phyloP scores from a whole-genome alignment of 2,113 vertebrate species.

The Tapirus terrestris region DNA sequence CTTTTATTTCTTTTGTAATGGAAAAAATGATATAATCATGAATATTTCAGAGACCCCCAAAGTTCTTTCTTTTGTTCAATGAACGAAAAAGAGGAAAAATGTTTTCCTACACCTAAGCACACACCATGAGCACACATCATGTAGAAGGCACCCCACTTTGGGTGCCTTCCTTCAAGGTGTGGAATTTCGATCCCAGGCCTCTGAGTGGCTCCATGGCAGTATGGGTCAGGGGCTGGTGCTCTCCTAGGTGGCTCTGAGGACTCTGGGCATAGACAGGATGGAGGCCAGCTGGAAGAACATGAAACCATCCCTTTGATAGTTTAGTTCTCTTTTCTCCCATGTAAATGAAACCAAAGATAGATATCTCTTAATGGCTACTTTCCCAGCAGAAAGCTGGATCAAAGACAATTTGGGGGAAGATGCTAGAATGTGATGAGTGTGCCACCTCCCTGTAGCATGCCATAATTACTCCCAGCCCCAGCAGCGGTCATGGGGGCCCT shows the following conservation, averaged over 20 bases:
- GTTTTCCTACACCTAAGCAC: background rate
- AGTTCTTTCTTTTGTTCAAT: background rate
- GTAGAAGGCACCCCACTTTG: background rate
- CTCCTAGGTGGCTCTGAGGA: background rate
- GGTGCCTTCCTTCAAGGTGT: background rate
- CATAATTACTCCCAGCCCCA: conserved; percentile 62
- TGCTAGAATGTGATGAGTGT: background rate
- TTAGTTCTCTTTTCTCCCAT: conserved; percentile 38
- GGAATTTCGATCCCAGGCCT: too few species aligned
- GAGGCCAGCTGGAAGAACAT: conserved; percentile 7
- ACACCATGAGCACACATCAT: rapidly evolving
- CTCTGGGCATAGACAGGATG: background rate
- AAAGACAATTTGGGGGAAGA: conserved; percentile 57
- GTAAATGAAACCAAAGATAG: conserved; percentile 71
- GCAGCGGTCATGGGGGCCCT: background rate
- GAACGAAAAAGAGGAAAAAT: background rate
- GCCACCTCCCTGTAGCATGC: conserved; percentile 29
- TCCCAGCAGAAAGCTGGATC: conserved; percentile 58
- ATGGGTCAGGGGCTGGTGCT: background rate
- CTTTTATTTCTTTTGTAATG: background rate
- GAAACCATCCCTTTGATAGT: background rate
- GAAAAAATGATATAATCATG: background rate
- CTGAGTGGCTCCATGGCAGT: background rate
- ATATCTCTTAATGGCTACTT: conserved; percentile 75
- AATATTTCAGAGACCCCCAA: background rate